Evolutionary conservation across 37 sponge, comb jelly and placozoan genomes (phyloP).

Genomic region (Halichondria panicea): DNA sequence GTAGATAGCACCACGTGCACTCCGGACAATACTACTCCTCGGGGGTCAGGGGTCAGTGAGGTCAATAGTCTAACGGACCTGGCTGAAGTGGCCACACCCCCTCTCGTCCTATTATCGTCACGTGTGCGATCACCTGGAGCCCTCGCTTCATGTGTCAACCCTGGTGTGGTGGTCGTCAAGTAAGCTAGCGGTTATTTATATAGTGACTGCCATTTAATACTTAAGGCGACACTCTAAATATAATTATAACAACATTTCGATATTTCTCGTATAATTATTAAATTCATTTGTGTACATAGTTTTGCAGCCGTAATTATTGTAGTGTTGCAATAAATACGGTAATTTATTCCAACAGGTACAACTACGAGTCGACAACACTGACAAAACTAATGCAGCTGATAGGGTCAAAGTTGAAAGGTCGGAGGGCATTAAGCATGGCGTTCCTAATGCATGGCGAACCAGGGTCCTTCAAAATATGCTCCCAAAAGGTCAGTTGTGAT

Average conservation of each 20-base stretch:
- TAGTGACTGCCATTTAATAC: no score
- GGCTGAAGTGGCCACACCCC: slow-evolving; percentile 20
- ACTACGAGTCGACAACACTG: slow-evolving; percentile 71
- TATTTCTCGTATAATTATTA: no score
- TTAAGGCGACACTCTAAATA: no score
- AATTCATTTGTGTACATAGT: no score
- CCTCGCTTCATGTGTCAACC: slow-evolving; percentile 36
- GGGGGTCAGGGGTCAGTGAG: no score
- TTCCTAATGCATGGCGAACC: slow-evolving; percentile 70
- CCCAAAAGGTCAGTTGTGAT: slow-evolving; percentile 37
- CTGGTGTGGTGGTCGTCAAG: slow-evolving; percentile 59
- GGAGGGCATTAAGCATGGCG: slow-evolving; percentile 66
- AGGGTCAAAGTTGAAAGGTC: slow-evolving; percentile 48
- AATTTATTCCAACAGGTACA: no score
- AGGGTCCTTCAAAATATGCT: slow-evolving; percentile 60
- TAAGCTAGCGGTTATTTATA: no score
- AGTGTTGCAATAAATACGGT: no score
- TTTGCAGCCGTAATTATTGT: no score
- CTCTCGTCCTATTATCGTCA: slow-evolving; percentile 66
- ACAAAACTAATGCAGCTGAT: slow-evolving; percentile 52
- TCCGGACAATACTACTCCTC: no score
- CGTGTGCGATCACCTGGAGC: slow-evolving; percentile 36
- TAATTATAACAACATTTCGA: no score
- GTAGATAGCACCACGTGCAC: no score
- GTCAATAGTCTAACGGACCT: neutral